Evolutionary conservation across 2,888 invertebrate genomes (phyloP).

Genomic region (Conops quadrifasciatus): DNA sequence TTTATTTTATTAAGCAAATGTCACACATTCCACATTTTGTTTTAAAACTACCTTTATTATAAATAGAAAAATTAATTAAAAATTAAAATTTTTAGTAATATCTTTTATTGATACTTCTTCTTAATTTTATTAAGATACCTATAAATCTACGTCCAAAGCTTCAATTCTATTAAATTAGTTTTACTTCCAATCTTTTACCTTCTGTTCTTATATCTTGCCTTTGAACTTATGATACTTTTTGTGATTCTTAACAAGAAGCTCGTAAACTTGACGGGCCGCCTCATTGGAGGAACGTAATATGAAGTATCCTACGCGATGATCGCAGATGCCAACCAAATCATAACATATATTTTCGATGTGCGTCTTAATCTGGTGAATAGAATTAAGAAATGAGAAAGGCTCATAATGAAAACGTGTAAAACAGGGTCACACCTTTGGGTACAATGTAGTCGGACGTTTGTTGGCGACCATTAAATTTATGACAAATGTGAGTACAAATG

Average conservation of each 20-base stretch:
- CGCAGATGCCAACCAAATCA: slow-evolving; percentile 59
- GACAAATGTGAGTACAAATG: slow-evolving; percentile 58
- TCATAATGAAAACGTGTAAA: too few relatives aligned
- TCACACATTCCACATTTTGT: too few relatives aligned
- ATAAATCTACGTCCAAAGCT: too few relatives aligned
- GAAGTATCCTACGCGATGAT: slow-evolving; percentile 61
- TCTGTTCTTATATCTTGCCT: slow-evolving; percentile 58
- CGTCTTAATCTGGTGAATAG: slow-evolving; percentile 59
- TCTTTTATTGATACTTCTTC: too few relatives aligned
- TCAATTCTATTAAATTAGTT: too few relatives aligned
- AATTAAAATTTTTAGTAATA: not conserved
- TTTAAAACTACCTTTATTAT: too few relatives aligned
- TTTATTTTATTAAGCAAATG: too few relatives aligned
- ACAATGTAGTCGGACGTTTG: slow-evolving; percentile 61
- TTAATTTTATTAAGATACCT: too few relatives aligned
- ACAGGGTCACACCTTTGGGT: slow-evolving; percentile 55
- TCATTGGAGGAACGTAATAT: slow-evolving; percentile 62
- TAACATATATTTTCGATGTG: slow-evolving; percentile 62
- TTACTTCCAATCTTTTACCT: not conserved
- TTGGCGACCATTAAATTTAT: slow-evolving; percentile 61
- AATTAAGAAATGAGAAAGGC: slow-evolving; percentile 14
- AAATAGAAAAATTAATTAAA: too few relatives aligned
- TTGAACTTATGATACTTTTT: slow-evolving; percentile 63
- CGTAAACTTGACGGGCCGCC: slow-evolving; percentile 60
- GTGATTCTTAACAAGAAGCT: slow-evolving; percentile 59